Base-by-base conservation (phyloP, 2,888 invertebrate genomes). In the Bombyx huttoni region DNA sequence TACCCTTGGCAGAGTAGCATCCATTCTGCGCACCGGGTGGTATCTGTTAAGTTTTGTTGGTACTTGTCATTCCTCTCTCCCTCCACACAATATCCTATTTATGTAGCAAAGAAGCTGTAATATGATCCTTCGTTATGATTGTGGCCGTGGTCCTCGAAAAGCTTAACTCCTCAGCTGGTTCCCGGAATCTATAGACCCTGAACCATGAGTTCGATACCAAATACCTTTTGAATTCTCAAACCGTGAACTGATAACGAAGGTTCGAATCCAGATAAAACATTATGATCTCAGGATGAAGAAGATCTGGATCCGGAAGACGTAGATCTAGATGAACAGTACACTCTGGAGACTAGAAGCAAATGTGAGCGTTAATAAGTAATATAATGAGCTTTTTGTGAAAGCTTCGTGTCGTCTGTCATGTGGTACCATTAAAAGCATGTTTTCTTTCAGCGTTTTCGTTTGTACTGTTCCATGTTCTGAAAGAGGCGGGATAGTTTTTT, bases 231-330 rank as follows among this genome's bases (percentile, higher is more conserved):
- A 40, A 40, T 24, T 5, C 24, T 24, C 24, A 24, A 24, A 24
- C 24, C 24, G 24, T 24, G 24, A 24, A 24, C 93, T 75, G 92
- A 93, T 8, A 93, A 93, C 74, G 93, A 93, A 70, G 91, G 92
- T 50, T 12, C n/a, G 24, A 14, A 6, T 3, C 46, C 10, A 24
- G 10, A n/a, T 2, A 47, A 9, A 47, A 14, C 13, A 47, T 14
- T 40, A n/a, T 51, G 34, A 14, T 40, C 34, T 49, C 74, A 94
- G 94, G 94, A 94, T 56, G 96, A 96, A 70, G 96, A 95, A 76
- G 96, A 96, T 63, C 81, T 96, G 56, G 96, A 96, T 74, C 96
- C 96, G 0, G 96, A 96, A 73, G 96, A 96, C 67, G 94, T 96
- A 49, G 95, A 96, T 68, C 86, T 96, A 53, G 96, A 96, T 68